Percentiles rank a stretch among this genome's conserved stretches.
Evolutionary conservation across 1,140 invertebrate genomes (phyloP).

Genomic region (Aphelenchoides avenae): DNA sequence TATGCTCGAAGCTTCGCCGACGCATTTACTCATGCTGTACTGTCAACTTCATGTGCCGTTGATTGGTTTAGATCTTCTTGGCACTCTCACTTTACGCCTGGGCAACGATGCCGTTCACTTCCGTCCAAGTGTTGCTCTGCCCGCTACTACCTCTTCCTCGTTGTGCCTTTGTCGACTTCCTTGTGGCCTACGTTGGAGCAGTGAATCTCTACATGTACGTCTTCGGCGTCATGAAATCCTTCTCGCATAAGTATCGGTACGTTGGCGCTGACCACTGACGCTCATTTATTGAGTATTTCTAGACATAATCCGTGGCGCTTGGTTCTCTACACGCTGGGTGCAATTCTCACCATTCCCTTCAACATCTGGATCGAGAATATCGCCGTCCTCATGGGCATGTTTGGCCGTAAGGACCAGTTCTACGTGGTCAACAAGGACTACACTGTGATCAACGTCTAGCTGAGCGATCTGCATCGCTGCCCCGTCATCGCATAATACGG

Average conservation of each 20-base stretch:
- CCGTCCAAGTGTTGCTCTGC: slow-evolving; percentile 43
- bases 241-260: slow-evolving; percentile 58
- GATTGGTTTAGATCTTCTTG: too few relatives aligned
- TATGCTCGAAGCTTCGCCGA: too few relatives aligned
- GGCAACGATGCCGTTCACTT: slow-evolving; percentile 76
- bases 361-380: slow-evolving; percentile 59
- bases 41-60: too few relatives aligned
- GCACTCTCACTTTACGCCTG: slow-evolving; percentile 87
- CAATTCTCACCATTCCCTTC: slow-evolving; percentile 55
- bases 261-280: neutral
- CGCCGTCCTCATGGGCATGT: slow-evolving; percentile 56
- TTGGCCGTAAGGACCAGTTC: slow-evolving; percentile 55
- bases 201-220: slow-evolving; percentile 59
- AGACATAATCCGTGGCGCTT: slow-evolving; percentile 47
- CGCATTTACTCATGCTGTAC: too few relatives aligned
- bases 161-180: slow-evolving; percentile 47
- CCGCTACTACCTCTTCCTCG: slow-evolving; percentile 52
- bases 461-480: neutral
- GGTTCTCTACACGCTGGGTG: slow-evolving; percentile 49
- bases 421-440: slow-evolving; percentile 43
- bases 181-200: slow-evolving; percentile 58
- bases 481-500: neutral
- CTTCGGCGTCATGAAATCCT: slow-evolving; percentile 58
- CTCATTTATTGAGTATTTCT: slow-evolving; percentile 23
- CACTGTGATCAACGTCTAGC: slow-evolving; percentile 34